Evolutionary conservation across 2,113 vertebrate species (phyloP).

Genomic region (Ondatra zibethicus): DNA sequence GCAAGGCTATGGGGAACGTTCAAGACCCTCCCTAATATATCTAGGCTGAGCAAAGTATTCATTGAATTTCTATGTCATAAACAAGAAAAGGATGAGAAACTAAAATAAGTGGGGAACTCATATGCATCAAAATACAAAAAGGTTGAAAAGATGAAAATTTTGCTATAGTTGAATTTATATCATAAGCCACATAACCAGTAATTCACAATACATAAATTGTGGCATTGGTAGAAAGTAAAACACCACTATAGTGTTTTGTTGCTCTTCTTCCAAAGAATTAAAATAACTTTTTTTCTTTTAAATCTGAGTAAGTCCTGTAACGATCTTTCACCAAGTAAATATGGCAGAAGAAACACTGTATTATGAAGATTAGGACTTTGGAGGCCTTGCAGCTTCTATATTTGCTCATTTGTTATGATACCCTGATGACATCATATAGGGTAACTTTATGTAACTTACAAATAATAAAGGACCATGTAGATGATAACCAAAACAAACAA

Average conservation of each 20-base stretch:
- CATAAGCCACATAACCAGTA: background rate
- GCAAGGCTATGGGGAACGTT: too few relatives aligned
- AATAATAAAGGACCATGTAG: background rate
- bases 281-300: background rate
- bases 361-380: background rate
- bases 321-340: conserved; percentile 12
- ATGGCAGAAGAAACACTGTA: background rate
- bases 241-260: background rate
- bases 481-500: background rate
- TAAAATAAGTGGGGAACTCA: background rate
- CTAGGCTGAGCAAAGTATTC: background rate
- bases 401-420: background rate
- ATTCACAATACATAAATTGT: background rate
- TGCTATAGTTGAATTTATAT: conserved; percentile 15
- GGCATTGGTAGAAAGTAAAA: conserved; percentile 15
- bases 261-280: background rate
- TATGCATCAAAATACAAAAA: conserved; percentile 39
- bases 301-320: background rate
- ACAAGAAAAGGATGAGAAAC: background rate
- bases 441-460: background rate
- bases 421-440: background rate
- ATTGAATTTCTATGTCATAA: conserved; percentile 19
- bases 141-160: conserved; percentile 4
- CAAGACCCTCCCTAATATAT: too few relatives aligned
- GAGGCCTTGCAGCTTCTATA: background rate